Base-by-base conservation (phyloP, 2,888 invertebrate genomes). In the Petrolisthes manimaculis region DNA sequence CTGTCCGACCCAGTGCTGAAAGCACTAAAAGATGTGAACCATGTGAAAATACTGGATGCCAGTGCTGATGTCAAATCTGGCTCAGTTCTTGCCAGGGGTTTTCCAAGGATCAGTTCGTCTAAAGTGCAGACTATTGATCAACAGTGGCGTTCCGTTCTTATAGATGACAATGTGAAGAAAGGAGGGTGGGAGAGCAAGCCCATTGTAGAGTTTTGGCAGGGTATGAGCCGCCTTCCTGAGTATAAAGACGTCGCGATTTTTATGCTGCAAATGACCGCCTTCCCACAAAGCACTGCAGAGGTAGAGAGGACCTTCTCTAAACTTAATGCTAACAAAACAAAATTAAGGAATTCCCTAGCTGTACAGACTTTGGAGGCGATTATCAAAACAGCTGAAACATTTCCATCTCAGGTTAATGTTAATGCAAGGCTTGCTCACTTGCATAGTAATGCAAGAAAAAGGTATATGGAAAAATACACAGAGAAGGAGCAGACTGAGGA, bases 111-210 rank as follows among this genome's bases (percentile, higher is more conserved):
- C 53, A 84, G 78, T 77, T 77, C 24, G 67, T 56, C 84, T 51
- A 84, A 78, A 61, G 78, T 84, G 56, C 84, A 84, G 77, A 67
- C 55, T 14, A 75, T 75, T 84, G 55, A 84, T 84, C 84, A 56
- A 75, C 84, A 84, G 24, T 84, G 78, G 84, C 61, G 61, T 24
- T 84, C 84, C n/a, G 51, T 77, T 78, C 69, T 84, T 18, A 78
- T 84, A 78, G 84, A 84, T 67, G 78, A 84, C 61, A 67, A 56
- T 84, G 78, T 84, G 37, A 84, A 78, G 67, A 84, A 84, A 78
- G 84, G 85, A 79, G 78, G 79, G 67, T 85, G 85, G 85, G 53
- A 85, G 69, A 79, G 51, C 85, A 79, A 84, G 53, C 56, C 67
- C 9, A 84, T 77, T 77, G 77, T 75, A 55, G 77, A 84, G 61